phyloP scores from a whole-genome alignment of 2,888 invertebrate genomes.

The Nemotelus nigrinus region DNA sequence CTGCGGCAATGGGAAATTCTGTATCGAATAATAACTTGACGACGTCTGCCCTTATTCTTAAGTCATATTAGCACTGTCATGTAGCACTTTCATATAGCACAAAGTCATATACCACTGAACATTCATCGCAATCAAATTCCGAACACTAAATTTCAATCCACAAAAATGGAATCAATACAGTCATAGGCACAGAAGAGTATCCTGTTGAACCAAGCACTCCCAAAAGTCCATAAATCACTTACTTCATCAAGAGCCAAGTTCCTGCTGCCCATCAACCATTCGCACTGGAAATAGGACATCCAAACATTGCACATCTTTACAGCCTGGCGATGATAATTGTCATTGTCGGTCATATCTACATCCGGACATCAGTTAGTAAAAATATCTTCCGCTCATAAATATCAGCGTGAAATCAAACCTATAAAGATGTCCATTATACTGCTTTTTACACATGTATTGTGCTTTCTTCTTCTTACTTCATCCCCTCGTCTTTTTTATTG shows the following conservation, averaged over 20 bases:
- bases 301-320: background rate
- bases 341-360: slow-evolving; percentile 25
- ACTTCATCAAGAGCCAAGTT: background rate
- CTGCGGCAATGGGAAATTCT: too few relatives aligned
- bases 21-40: too few relatives aligned
- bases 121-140: too few relatives aligned
- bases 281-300: slow-evolving; percentile 1
- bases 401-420: slow-evolving; percentile 39
- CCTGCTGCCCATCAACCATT: background rate
- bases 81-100: too few relatives aligned
- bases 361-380: slow-evolving; percentile 33
- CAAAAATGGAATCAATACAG: too few relatives aligned
- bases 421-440: slow-evolving; percentile 41
- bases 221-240: slow-evolving; percentile 22
- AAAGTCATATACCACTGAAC: too few relatives aligned
- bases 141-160: too few relatives aligned
- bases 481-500: background rate
- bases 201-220: too few relatives aligned
- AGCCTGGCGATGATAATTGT: background rate
- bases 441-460: slow-evolving; percentile 7
- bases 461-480: background rate
- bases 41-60: too few relatives aligned
- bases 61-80: too few relatives aligned
- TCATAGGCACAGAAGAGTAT: too few relatives aligned
- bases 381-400: slow-evolving; percentile 41